A percentile compares a stretch with the other conserved stretches of the same genome.
Conservation (phyloP, 2,797 vertebrate species). For the Sebastes elongatus region DNA sequence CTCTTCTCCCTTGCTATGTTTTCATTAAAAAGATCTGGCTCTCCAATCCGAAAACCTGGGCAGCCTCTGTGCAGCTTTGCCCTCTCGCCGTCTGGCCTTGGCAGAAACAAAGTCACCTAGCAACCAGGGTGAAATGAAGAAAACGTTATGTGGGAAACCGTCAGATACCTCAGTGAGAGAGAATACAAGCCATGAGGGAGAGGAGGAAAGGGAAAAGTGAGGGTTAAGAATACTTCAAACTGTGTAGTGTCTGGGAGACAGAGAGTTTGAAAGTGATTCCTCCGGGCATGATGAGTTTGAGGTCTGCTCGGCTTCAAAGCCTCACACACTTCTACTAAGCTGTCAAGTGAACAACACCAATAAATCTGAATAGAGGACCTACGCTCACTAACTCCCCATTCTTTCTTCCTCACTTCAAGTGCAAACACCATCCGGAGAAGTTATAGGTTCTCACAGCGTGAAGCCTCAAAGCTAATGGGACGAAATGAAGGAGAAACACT, state of each 20-base stretch:
- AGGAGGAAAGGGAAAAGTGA: slow-evolving; percentile 20
- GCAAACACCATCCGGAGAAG: slow-evolving; percentile 21
- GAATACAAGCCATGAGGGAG: background rate
- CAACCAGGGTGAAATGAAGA: slow-evolving; percentile 65
- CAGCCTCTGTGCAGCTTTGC: slow-evolving; percentile 50
- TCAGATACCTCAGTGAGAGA: slow-evolving; percentile 31
- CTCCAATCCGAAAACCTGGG: slow-evolving; percentile 27
- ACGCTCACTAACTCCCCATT: background rate
- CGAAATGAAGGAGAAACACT: slow-evolving; percentile 60
- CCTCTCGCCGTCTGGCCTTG: slow-evolving; percentile 53
- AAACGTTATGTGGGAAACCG: slow-evolving; percentile 52
- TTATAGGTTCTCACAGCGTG: slow-evolving; percentile 30
- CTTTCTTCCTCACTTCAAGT: slow-evolving; percentile 34
- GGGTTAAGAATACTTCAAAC: slow-evolving; percentile 45
- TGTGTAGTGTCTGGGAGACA: slow-evolving; percentile 26
- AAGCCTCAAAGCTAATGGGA: slow-evolving; percentile 50
- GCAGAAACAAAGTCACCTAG: slow-evolving; percentile 75
- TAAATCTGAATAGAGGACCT: slow-evolving; percentile 33
- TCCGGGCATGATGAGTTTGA: slow-evolving; percentile 50
- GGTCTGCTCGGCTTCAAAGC: slow-evolving; percentile 51
- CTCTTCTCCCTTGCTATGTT: slow-evolving; percentile 65
- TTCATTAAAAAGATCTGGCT: slow-evolving; percentile 73
- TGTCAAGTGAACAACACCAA: slow-evolving; percentile 44
- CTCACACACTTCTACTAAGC: slow-evolving; percentile 22
- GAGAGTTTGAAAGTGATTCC: slow-evolving; percentile 50